Conservation (phyloP, 2,888 invertebrate species). For the Apodemia duryi region DNA sequence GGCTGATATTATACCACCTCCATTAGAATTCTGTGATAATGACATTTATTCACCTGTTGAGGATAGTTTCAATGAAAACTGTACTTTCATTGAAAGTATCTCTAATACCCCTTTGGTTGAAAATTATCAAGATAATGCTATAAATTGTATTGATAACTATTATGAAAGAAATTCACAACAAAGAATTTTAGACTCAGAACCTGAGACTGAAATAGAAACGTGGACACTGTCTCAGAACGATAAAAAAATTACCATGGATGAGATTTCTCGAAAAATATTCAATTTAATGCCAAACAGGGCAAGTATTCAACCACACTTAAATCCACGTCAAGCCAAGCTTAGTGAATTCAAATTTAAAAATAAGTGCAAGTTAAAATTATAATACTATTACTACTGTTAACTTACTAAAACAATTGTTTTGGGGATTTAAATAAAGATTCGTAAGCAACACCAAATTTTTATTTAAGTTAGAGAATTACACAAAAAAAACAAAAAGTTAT, state of each 20-base stretch:
- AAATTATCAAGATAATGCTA: background rate
- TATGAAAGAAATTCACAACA: slow-evolving; percentile 1
- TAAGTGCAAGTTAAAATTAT: slow-evolving; percentile 44
- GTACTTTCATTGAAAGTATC: background rate
- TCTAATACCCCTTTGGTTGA: background rate
- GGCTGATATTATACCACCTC: slow-evolving; percentile 51
- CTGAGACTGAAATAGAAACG: slow-evolving; percentile 47
- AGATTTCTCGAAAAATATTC: background rate
- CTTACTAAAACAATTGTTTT: background rate
- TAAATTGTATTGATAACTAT: slow-evolving; percentile 6
- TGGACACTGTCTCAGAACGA: slow-evolving; percentile 46
- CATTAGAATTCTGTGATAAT: slow-evolving; percentile 46
- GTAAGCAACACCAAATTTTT: slow-evolving; percentile 70
- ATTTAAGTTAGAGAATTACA: slow-evolving; percentile 60
- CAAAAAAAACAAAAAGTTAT: slow-evolving; percentile 42
- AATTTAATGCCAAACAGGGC: background rate
- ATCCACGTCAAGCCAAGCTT: slow-evolving; percentile 35
- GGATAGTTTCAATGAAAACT: slow-evolving; percentile 8
- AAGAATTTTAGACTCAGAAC: slow-evolving; percentile 18
- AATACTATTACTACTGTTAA: slow-evolving; percentile 13
- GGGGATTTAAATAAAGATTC: slow-evolving; percentile 30
- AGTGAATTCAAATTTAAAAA: slow-evolving; percentile 46
- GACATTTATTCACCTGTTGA: slow-evolving; percentile 28
- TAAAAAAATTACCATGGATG: slow-evolving; percentile 11
- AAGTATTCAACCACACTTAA: slow-evolving; percentile 5